A percentile compares a stretch with the other conserved stretches of the same genome.
These are phyloP conservation scores for Hemitrygon akajei DNA, from an alignment of 2,797 vertebrate species.

Conservation along the genomic window DNA sequence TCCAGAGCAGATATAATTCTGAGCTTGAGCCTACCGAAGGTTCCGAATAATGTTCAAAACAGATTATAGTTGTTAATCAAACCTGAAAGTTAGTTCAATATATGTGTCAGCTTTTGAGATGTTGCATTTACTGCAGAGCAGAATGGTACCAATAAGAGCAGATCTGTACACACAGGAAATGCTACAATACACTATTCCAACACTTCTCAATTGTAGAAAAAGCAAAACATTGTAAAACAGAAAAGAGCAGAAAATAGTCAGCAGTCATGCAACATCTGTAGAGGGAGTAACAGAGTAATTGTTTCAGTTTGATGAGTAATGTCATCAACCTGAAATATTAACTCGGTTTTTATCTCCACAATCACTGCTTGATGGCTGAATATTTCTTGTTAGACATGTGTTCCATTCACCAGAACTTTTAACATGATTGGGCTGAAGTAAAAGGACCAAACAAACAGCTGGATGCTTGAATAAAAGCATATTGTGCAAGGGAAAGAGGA, in stretches of 20 bases:
- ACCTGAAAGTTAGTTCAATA: too few relatives aligned
- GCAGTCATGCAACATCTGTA: too few relatives aligned
- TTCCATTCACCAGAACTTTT: not conserved
- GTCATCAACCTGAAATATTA: too few relatives aligned
- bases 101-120: too few relatives aligned
- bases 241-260: too few relatives aligned
- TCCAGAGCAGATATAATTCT: not conserved
- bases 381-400: too few relatives aligned
- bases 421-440: not conserved
- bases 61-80: not conserved
- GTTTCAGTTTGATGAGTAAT: too few relatives aligned
- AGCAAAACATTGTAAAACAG: too few relatives aligned
- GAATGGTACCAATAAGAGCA: not conserved
- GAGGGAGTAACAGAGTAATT: too few relatives aligned
- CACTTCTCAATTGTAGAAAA: not conserved
- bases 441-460: not conserved
- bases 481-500: not conserved
- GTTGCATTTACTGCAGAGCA: not conserved
- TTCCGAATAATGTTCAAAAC: not conserved
- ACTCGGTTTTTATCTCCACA: too few relatives aligned
- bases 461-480: not conserved
- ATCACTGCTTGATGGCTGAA: too few relatives aligned
- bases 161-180: too few relatives aligned
- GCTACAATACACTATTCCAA: not conserved
- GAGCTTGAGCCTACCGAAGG: not conserved